Evolutionary conservation across 2,888 invertebrate species (phyloP).

Genomic region (Brachynemurus nebulosus): DNA sequence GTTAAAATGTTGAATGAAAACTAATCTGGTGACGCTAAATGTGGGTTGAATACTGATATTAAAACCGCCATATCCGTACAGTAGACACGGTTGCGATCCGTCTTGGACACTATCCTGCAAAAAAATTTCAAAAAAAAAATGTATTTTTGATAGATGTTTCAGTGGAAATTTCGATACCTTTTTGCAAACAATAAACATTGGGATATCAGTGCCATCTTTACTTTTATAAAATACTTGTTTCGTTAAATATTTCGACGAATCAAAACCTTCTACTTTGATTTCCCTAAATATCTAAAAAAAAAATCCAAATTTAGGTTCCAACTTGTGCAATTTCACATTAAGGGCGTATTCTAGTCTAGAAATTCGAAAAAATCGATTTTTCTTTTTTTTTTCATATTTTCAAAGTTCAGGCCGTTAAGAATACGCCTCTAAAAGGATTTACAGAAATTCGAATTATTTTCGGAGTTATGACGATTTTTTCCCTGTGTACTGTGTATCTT

Average conservation of each 20-base stretch:
- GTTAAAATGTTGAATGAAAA: conserved; percentile 79
- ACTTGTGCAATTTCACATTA: too few species aligned
- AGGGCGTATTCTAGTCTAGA: too few species aligned
- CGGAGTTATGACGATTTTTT: too few species aligned
- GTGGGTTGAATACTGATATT: conserved; percentile 82
- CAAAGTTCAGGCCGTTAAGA: too few species aligned
- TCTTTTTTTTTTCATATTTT: too few species aligned
- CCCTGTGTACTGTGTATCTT: too few species aligned
- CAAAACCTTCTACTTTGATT: conserved; percentile 73
- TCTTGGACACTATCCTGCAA: conserved; percentile 46
- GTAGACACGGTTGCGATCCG: conserved; percentile 64
- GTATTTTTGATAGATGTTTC: neutral
- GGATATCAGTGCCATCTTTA: conserved; percentile 86
- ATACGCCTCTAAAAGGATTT: too few species aligned
- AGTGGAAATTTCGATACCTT: conserved; percentile 38
- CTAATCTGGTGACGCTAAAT: conserved; percentile 74
- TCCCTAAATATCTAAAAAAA: conserved; percentile 74
- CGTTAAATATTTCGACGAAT: conserved; percentile 63
- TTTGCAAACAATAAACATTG: conserved; percentile 86
- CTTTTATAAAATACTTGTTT: conserved; percentile 85
- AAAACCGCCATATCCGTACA: conserved; percentile 97
- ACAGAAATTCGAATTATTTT: too few species aligned
- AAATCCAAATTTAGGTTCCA: too few species aligned
- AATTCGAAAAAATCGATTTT: too few species aligned
- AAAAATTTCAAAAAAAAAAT: conserved; percentile 12